Conservation (phyloP, 2,113 vertebrate genomes). For the Recurvirostra avosetta region DNA sequence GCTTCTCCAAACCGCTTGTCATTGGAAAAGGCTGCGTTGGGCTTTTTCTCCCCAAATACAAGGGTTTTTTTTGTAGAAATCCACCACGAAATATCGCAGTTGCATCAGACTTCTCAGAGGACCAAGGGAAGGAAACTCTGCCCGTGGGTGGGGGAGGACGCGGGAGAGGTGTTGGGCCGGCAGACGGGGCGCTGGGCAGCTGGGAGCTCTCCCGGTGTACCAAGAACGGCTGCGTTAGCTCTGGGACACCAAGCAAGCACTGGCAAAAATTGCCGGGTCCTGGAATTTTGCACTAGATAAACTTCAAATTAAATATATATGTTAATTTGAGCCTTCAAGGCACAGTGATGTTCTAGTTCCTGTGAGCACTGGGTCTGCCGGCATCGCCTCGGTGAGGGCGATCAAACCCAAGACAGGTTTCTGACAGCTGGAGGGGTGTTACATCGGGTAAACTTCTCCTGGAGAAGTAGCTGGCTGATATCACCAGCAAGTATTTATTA, state of each 20-base stretch:
- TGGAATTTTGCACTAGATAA: neutral
- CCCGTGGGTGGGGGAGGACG: fast-evolving
- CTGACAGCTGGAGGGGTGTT: neutral
- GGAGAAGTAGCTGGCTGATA: neutral
- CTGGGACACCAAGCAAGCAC: fast-evolving
- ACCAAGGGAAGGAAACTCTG: neutral
- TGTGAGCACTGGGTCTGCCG: neutral
- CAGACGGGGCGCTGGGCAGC: fast-evolving
- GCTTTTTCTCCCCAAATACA: neutral
- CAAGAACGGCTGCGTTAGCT: fast-evolving
- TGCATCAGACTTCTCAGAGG: neutral
- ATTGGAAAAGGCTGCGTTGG: fast-evolving
- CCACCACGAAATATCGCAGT: fast-evolving
- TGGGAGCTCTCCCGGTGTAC: fast-evolving
- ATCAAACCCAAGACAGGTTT: neutral
- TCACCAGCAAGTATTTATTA: neutral
- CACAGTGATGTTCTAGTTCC: fast-evolving
- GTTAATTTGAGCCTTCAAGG: neutral
- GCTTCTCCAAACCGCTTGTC: fast-evolving
- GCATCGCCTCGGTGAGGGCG: neutral
- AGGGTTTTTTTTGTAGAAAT: neutral
- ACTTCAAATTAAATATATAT: neutral
- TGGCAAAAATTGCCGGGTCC: fast-evolving
- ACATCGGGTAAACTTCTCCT: neutral
- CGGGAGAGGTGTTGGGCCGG: fast-evolving